Evolutionary conservation across 2,888 invertebrate genomes (phyloP).

Genomic region (Drosophila peninsularis): DNA sequence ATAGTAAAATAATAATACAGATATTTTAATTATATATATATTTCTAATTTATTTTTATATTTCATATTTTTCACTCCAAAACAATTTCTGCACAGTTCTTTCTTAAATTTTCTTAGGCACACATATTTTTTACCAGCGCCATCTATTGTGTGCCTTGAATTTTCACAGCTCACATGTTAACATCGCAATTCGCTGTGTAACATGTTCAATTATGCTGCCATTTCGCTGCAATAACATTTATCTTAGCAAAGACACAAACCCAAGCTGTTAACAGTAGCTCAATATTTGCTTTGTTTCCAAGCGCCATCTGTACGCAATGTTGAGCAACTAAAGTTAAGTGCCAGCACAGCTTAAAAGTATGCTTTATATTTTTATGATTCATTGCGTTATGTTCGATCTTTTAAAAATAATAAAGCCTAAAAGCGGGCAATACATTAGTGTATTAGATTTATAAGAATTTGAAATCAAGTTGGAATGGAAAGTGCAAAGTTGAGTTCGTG

Average conservation of each 20-base stretch:
- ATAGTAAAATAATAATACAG: no score
- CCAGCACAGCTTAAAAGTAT: conserved; percentile 28
- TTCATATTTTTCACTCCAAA: no score
- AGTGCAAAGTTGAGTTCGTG: not conserved
- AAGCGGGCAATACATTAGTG: not conserved
- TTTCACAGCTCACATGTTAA: no score
- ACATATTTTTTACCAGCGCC: conserved; percentile 12
- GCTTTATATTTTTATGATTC: not conserved
- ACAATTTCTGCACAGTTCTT: no score
- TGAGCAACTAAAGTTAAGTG: conserved; percentile 2
- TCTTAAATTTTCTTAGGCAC: not conserved
- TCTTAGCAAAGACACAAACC: conserved; percentile 40
- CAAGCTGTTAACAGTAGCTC: not conserved
- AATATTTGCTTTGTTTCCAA: not conserved
- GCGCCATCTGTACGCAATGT: conserved; percentile 37
- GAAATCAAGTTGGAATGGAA: not conserved
- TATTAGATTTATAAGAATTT: not conserved
- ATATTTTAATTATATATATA: no score
- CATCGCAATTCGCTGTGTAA: not conserved
- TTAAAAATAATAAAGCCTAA: not conserved
- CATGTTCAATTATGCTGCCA: not conserved
- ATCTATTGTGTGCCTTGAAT: conserved; percentile 26
- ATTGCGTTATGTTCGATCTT: not conserved
- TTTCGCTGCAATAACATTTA: not conserved
- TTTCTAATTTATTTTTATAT: not conserved